Evolutionary conservation across 2,797 vertebrate genomes (phyloP).

Genomic region (Epinephelus coioides): DNA sequence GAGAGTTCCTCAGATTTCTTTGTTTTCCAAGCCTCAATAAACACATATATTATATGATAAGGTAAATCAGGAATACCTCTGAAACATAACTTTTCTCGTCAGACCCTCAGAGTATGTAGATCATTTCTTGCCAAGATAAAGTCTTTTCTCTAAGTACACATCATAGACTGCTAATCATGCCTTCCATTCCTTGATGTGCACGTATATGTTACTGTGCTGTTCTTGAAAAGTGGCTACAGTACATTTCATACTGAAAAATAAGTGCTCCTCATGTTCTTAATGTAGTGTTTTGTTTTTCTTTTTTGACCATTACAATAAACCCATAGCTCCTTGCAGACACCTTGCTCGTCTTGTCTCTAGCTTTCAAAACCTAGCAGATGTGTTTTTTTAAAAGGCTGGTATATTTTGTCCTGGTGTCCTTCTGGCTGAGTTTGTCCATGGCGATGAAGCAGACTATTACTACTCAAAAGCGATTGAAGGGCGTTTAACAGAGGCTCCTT

Average conservation of each 20-base stretch:
- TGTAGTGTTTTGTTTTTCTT: background rate
- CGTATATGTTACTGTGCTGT: background rate
- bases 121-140: conserved; percentile 21
- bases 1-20: conserved; percentile 7
- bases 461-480: conserved; percentile 2
- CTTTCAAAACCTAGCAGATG: background rate
- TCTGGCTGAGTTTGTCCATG: conserved; percentile 9
- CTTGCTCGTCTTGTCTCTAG: background rate
- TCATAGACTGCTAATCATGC: background rate
- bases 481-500: conserved; percentile 22
- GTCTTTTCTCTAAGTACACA: background rate
- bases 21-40: conserved; percentile 6
- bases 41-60: background rate
- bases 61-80: conserved; percentile 38
- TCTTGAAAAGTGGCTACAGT: background rate
- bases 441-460: background rate
- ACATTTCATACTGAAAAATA: background rate
- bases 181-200: background rate
- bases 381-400: background rate
- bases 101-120: background rate
- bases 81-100: conserved; percentile 6
- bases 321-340: background rate
- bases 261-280: background rate
- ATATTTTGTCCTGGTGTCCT: background rate
- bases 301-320: background rate